Conservation (phyloP, 1,140 invertebrate genomes). For the Drosophila bifasciata region DNA sequence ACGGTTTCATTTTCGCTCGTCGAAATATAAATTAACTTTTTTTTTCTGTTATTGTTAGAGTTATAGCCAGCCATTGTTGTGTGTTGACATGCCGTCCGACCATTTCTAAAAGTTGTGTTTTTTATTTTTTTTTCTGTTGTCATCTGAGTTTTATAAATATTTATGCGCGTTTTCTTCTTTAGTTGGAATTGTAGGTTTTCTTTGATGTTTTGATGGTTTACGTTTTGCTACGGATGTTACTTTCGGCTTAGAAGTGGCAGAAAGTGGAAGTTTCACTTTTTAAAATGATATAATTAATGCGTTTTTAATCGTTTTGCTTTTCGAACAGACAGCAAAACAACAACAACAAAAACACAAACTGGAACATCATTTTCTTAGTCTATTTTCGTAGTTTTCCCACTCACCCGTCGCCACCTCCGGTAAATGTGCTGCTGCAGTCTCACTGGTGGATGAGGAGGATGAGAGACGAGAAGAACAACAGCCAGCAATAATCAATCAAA, state of each 20-base stretch:
- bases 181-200: constrained; percentile 34
- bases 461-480: constrained; percentile 16
- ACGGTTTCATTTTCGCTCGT: constrained; percentile 69
- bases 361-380: constrained; percentile 10
- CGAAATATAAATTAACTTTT: constrained; percentile 16
- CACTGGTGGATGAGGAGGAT: constrained; percentile 4
- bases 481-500: constrained; percentile 44
- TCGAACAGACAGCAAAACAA: constrained; percentile 1
- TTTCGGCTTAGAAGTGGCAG: constrained; percentile 57
- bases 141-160: constrained; percentile 48
- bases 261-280: constrained; percentile 77
- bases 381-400: constrained; percentile 3
- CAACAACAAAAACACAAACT: constrained; percentile 31
- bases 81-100: constrained; percentile 3
- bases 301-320: constrained; percentile 60
- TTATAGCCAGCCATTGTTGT: constrained; percentile 48
- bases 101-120: constrained; percentile 19
- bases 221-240: constrained; percentile 50
- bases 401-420: constrained; percentile 38
- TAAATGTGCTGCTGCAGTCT: neutral
- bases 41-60: constrained; percentile 33
- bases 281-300: constrained; percentile 77
- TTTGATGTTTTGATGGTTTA: constrained; percentile 63
- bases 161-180: constrained; percentile 42
- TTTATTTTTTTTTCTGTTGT: constrained; percentile 10